Evolutionary conservation across 1,140 invertebrate species (phyloP), one percentile per base, ranked within the genome.

Genomic region (Drosophila murphyi): DNA sequence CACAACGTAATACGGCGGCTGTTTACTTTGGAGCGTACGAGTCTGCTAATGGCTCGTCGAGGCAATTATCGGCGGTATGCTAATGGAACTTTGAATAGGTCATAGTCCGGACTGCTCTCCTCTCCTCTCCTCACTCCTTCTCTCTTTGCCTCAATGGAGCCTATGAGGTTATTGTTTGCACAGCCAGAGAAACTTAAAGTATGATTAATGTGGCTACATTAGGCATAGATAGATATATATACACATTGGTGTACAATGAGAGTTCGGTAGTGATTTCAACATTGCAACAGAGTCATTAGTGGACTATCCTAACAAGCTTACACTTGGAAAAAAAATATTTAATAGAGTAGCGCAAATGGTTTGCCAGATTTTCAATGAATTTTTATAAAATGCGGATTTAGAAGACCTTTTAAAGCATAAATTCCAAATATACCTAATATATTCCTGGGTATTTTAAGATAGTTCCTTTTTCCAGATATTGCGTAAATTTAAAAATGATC

Each of bases 1-100:
- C 80, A 88, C 86, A 86, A 88, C 80, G 85, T 89, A 89, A 89
- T 90, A 74, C 85, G 75, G 85, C 81, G 56, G 85, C 85, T 85
- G 39, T 85, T 88, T 80, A 72, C 70, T 50, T 51, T 63, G 20
- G 29, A 43, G 37, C 29, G 50, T 55, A 62, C 48, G 35, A 64
- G 71, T 82, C 51, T 61, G 85, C 85, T 89, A 89, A 89, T 89
- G 86, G 85, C 62, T 71, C 20, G 37, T 48, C 69, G 71, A 73
- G 71, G 72, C 74, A 89, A 89, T 89, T 89, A 89, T 85, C 85
- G 65, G 31, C 68, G 63, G 69, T 90, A 85, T 89, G 85, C 85
- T 89, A 89, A 89, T 89, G 85, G 85, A 60, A 55, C 90, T 89
- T 88, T 88, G 73, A 88, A 88, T 83, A 61, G 76, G 68, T 59